A percentile compares a stretch with the other conserved stretches of the same genome.
Evolutionary conservation across 2,113 vertebrate species (phyloP).

Genomic region (Nesoenas mayeri): DNA sequence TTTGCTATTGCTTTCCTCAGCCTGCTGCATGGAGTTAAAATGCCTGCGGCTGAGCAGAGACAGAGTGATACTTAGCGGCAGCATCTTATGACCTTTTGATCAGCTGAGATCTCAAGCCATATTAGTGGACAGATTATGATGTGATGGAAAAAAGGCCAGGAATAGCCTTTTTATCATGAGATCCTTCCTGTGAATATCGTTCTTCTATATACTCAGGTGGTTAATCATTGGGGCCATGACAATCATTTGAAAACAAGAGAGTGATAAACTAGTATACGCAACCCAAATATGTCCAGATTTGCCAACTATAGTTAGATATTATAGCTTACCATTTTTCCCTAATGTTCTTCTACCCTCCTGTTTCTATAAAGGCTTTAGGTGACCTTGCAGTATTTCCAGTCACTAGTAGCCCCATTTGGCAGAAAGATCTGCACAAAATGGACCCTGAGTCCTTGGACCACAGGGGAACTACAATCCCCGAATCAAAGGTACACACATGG

Average conservation of each 20-base stretch:
- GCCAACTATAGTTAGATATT: not conserved
- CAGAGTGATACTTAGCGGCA: not conserved
- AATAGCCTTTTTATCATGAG: conserved; percentile 48
- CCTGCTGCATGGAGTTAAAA: not conserved
- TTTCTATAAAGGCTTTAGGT: not conserved
- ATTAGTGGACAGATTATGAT: conserved; percentile 64
- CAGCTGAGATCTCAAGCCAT: conserved; percentile 55
- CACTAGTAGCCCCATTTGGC: not conserved
- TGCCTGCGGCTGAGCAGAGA: not conserved
- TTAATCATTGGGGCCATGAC: not conserved
- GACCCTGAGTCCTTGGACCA: not conserved
- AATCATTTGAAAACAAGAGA: not conserved
- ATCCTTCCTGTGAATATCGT: conserved; percentile 26
- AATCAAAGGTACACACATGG: rapidly evolving
- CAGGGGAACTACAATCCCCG: not conserved
- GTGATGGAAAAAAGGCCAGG: conserved; percentile 50
- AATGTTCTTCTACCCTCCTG: not conserved
- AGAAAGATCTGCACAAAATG: not conserved
- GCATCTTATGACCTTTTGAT: conserved; percentile 60
- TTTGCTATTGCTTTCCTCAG: not conserved
- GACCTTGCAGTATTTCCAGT: not conserved
- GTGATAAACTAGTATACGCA: not conserved
- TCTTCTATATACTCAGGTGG: not conserved
- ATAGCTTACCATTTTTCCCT: not conserved
- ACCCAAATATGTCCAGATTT: not conserved